phyloP scores from a whole-genome alignment of 2,888 invertebrate species.

The Vanessa cardui region DNA sequence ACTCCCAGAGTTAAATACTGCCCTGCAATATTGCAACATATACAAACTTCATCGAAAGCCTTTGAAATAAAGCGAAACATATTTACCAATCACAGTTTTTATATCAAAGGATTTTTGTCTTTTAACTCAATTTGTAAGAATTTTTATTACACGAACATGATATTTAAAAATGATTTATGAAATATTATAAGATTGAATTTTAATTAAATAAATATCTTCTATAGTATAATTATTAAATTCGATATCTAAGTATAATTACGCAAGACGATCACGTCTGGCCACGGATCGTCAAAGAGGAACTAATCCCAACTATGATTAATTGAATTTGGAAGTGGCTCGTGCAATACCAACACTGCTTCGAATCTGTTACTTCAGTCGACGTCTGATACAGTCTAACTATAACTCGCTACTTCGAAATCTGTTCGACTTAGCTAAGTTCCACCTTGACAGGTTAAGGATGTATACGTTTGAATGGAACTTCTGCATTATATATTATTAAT shows the following conservation, averaged over 20 bases:
- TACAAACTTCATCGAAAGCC: too few relatives aligned
- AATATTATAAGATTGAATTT: slow-evolving; percentile 33
- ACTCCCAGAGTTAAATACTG: slow-evolving; percentile 15
- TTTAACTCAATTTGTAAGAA: not conserved
- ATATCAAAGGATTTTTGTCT: not conserved
- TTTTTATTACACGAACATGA: not conserved
- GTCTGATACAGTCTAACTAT: slow-evolving; percentile 51
- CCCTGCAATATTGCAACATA: slow-evolving; percentile 43
- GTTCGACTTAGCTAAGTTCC: slow-evolving; percentile 53
- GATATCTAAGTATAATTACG: slow-evolving; percentile 52
- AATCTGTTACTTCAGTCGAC: slow-evolving; percentile 70
- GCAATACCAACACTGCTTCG: slow-evolving; percentile 55
- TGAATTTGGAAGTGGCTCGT: slow-evolving; percentile 72
- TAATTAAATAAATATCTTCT: not conserved
- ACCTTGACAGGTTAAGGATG: slow-evolving; percentile 59
- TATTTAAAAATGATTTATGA: not conserved
- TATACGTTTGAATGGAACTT: slow-evolving; percentile 39
- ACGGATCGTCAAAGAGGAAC: slow-evolving; percentile 73
- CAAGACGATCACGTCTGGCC: slow-evolving; percentile 68
- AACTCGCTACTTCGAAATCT: slow-evolving; percentile 53
- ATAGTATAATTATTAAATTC: slow-evolving; percentile 33
- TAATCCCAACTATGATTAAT: slow-evolving; percentile 80
- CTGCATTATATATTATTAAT: slow-evolving; percentile 13
- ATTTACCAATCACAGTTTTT: not conserved
- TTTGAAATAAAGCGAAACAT: too few relatives aligned